Conservation (phyloP, 2,797 vertebrate genomes). For the Okamejei kenojei region DNA sequence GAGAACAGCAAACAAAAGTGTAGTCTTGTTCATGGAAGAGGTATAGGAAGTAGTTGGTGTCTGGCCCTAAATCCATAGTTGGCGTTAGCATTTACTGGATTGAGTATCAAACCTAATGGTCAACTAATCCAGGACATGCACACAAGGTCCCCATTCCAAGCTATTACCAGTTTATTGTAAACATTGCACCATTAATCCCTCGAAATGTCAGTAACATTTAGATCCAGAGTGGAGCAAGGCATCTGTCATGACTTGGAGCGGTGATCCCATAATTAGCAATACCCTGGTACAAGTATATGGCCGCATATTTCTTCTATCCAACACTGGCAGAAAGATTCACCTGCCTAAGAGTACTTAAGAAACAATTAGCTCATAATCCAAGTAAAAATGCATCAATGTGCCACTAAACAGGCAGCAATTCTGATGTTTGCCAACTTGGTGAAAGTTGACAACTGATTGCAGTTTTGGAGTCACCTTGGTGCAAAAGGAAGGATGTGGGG, state of each 20-base stretch:
- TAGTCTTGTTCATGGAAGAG: not conserved
- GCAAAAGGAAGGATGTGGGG: not conserved
- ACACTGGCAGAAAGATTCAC: not conserved
- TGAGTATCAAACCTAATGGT: not conserved
- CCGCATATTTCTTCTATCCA: not conserved
- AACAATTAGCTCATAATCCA: not conserved
- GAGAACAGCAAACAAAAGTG: not conserved
- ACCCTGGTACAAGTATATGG: not conserved
- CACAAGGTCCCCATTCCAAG: not conserved
- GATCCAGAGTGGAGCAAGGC: no score
- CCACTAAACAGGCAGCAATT: not conserved
- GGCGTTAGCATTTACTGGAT: not conserved
- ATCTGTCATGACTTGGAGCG: not conserved
- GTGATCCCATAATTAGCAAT: not conserved
- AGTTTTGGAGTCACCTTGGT: not conserved
- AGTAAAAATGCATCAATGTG: not conserved
- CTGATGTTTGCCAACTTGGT: not conserved
- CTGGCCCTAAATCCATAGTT: not conserved
- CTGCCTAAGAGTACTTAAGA: not conserved
- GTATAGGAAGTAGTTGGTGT: not conserved
- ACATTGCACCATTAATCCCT: not conserved
- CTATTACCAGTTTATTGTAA: not conserved
- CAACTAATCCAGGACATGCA: no score
- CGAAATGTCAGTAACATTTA: not conserved
- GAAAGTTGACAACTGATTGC: not conserved